Base-by-base conservation (phyloP, 2,888 invertebrate genomes). In the Tromatobia lineatoria region DNA sequence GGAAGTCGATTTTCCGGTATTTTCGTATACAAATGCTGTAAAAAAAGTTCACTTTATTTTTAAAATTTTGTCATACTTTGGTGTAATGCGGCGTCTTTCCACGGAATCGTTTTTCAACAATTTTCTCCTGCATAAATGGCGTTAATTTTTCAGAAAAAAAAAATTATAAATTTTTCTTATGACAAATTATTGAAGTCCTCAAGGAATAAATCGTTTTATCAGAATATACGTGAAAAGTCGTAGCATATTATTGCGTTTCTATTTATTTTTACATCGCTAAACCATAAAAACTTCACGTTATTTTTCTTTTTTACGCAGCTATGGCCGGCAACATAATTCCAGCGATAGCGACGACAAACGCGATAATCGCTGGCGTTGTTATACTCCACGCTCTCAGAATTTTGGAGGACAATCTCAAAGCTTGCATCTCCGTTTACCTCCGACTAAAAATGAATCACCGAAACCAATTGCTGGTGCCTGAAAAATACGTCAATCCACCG, bases 281-380 rank as follows among this genome's bases (percentile, higher is more conserved):
- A 10, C 45, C 18, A 4, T 15, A 34, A 15, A 23, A 2, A 52
- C 61, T 76, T 66, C 20, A 20, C 3, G 42, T 47, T 59, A 71
- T 66, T 78, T n/a, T 85, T 85, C 45, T 83, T 77, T 1, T 81
- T 54, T 77, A 90, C 93, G 64, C 94, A 97, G 97, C 99, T 1
- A 99, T 99, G 98, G 99, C 99, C 0, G 99, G 99, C 18, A 99
- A 99, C 94, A 99, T 99, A 89, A 99, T 99, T 91, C 99, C 99
- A 8, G 99, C 99, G 0, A 99, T 99, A 91, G 99, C 99, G 7
- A 99, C 99, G 0, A 99, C 99, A 0, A 99, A 99, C 93, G 99
- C 99, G 0, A 98, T 99, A 81, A 97, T 99, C 47, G 99, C 99
- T 0, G 99, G 99, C 0, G 95, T 99, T n/a, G 98, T 99, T 0